Evolutionary conservation across 2,113 vertebrate species (phyloP).

Genomic region (Sigmodon hispidus): DNA sequence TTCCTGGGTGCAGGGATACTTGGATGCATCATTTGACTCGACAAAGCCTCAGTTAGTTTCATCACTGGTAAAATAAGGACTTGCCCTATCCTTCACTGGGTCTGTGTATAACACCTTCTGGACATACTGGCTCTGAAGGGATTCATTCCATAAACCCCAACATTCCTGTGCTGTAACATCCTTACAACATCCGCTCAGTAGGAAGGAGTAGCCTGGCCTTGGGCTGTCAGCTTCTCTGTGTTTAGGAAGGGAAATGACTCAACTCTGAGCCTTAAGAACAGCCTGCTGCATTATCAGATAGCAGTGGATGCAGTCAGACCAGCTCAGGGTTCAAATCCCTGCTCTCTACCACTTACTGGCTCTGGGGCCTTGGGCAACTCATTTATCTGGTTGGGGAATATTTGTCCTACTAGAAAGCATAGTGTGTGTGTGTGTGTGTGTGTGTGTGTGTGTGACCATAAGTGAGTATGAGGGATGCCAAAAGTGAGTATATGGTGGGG

Average conservation of each 20-base stretch:
- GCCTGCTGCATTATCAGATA: not conserved
- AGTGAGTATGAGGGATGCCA: not conserved
- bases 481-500: not conserved
- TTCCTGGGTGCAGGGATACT: accelerated
- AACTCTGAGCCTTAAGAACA: not conserved
- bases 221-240: not conserved
- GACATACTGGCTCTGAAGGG: accelerated
- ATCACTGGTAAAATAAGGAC: not conserved
- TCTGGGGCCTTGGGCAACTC: not conserved
- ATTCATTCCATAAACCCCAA: too few relatives aligned
- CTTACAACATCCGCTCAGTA: accelerated
- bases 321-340: not conserved
- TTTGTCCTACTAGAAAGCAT: not conserved
- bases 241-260: not conserved
- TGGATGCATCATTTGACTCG: accelerated
- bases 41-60: not conserved
- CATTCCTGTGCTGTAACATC: slow-evolving; percentile 24
- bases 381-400: not conserved
- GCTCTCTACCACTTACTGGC: not conserved
- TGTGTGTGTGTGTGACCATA: too few relatives aligned
- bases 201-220: not conserved
- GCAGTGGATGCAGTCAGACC: accelerated
- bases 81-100: accelerated
- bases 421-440: not conserved
- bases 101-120: not conserved